These are phyloP conservation scores for Schlechtendalia chinensis DNA, from an alignment of 1,140 invertebrate species.

Conservation along the genomic window DNA sequence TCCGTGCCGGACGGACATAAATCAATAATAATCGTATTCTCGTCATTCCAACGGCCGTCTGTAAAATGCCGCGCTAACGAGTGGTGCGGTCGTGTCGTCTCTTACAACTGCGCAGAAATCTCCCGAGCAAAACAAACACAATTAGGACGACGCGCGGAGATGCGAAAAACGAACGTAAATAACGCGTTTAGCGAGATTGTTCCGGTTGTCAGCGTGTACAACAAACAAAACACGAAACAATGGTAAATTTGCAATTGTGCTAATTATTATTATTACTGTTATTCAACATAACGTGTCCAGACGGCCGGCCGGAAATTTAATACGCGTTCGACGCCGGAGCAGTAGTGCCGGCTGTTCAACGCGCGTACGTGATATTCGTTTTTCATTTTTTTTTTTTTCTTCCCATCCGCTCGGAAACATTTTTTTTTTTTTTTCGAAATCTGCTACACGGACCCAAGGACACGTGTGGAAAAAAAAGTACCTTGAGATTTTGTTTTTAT, in stretches of 20 bases:
- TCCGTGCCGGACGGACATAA: too few species aligned
- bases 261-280: constrained; percentile 26
- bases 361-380: background rate
- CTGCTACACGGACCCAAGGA: constrained; percentile 24
- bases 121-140: background rate
- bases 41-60: too few species aligned
- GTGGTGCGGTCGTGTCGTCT: too few species aligned
- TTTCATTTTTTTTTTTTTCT: background rate
- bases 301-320: constrained; percentile 8
- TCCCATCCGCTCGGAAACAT: constrained; percentile 1
- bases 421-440: constrained; percentile 35
- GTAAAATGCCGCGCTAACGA: too few species aligned
- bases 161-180: constrained; percentile 7
- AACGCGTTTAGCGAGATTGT: constrained; percentile 35
- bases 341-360: constrained; percentile 12
- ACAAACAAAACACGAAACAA: constrained; percentile 47
- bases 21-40: too few species aligned
- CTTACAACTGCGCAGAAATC: constrained; percentile 15
- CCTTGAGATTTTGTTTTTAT: constrained; percentile 27
- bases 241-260: constrained; percentile 9
- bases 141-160: background rate
- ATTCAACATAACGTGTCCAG: background rate
- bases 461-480: constrained; percentile 6
- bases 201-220: constrained; percentile 26
- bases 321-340: background rate